phyloP scores from a whole-genome alignment of 2,797 vertebrate species.

The Picus viridis region DNA sequence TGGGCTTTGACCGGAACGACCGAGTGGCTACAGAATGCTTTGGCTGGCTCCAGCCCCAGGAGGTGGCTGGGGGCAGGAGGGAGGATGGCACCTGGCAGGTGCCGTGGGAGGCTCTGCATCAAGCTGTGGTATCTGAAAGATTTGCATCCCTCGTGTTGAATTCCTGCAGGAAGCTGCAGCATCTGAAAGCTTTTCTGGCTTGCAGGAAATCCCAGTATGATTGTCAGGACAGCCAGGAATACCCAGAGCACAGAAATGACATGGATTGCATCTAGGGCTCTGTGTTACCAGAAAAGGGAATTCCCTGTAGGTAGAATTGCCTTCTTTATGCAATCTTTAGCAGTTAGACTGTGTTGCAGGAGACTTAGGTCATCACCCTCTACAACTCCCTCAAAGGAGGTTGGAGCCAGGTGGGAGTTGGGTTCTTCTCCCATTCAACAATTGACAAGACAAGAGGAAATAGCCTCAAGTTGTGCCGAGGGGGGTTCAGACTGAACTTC shows the following conservation, averaged over 20 bases:
- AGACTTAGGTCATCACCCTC: background rate
- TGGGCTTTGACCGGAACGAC: background rate
- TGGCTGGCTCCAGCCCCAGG: background rate
- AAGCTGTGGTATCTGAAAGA: background rate
- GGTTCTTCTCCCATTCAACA: too few species aligned
- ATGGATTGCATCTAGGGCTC: background rate
- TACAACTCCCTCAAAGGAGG: too few species aligned
- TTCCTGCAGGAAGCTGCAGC: background rate
- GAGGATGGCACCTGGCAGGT: background rate
- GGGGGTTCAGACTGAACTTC: too few species aligned
- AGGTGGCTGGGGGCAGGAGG: background rate
- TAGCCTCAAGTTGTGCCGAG: too few species aligned
- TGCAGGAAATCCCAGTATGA: background rate
- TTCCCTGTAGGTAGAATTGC: background rate
- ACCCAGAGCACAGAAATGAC: background rate
- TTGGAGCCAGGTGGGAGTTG: too few species aligned
- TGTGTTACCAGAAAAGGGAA: background rate
- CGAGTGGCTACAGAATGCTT: background rate
- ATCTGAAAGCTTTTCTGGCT: background rate
- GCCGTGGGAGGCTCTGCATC: background rate
- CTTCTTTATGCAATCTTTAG: background rate
- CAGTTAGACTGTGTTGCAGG: background rate
- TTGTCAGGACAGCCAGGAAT: background rate
- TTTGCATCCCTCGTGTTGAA: background rate
- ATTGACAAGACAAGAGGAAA: too few species aligned